Evolutionary conservation across 2,888 invertebrate species (phyloP), one percentile per base, ranked within the genome.

Genomic region (Sphaerophoria rueppellii): DNA sequence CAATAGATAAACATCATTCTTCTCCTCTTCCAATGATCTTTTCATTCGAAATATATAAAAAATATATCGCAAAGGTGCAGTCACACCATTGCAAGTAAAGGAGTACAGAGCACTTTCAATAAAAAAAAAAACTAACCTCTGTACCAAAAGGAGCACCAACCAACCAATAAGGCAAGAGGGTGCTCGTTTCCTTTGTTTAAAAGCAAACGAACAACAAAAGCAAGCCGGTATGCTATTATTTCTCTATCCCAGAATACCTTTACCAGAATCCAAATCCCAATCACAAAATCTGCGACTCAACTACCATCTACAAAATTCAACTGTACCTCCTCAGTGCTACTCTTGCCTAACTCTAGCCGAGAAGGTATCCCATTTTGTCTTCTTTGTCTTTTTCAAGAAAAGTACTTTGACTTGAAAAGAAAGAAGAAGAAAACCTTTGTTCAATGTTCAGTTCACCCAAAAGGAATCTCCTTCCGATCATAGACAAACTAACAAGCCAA

Each of bases 211-310:
- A 77, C 72, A 85, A 81, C 73, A 73, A 85, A 85, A 81, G 81
- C 65, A 85, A 81, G 81, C 85, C 81, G 81, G 72, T 80, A 43
- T 67, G 70, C 85, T 76, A 85, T 85, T 85, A 81, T 85, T 43
- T 79, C 81, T 73, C 43, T 43, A 6, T 43, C 12, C 40, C 57
- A 43, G 24, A 24, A 24, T 24, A 24, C 24, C 24, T 24, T 24
- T 24, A 24, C 24, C 24, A 24, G 24, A 24, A 24, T 24, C 24
- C 24, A 24, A 24, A 24, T 71, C 76, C 40, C 77, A 85, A 85
- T 85, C 85, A 85, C 81, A 85, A 81, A 85, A 85, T 85, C 85
- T 76, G 72, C 80, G 58, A 77, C 57, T 69, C 76, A 73, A 85
- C 85, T 85, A 81, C 58, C 63, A 60, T 76, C 63, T 73, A 85